Conservation (phyloP, 2,113 vertebrate species). For the Origma solitaria region DNA sequence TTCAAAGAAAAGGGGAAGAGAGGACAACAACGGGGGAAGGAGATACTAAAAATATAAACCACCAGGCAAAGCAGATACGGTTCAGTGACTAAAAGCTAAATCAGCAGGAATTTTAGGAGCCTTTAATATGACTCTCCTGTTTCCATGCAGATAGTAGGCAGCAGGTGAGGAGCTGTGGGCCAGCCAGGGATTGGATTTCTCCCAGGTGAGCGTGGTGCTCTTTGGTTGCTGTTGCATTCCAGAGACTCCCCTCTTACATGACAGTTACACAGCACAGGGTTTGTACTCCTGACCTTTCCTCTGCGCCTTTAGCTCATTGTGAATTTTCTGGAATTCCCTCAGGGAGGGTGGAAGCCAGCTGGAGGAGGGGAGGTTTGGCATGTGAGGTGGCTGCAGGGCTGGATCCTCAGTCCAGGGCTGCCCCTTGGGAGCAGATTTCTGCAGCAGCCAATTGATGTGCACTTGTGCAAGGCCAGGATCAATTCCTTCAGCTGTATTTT, state of each 20-base stretch:
- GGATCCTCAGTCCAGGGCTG: background rate
- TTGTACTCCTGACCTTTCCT: background rate
- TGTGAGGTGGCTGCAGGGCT: background rate
- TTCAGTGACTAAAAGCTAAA: background rate
- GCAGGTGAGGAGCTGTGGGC: background rate
- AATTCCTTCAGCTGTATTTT: background rate
- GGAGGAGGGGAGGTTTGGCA: background rate
- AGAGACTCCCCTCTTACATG: rapidly evolving
- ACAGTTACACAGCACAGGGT: background rate
- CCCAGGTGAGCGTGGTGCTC: background rate
- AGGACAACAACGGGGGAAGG: background rate
- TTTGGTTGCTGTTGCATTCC: background rate
- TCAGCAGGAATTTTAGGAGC: background rate
- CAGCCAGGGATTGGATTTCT: background rate
- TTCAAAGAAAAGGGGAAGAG: background rate
- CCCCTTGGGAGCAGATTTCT: background rate
- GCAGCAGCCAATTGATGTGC: background rate
- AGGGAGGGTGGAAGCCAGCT: background rate
- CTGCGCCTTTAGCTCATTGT: background rate
- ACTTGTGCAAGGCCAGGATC: background rate
- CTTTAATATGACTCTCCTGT: background rate
- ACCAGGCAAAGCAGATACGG: background rate
- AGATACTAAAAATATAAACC: background rate
- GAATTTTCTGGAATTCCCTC: background rate
- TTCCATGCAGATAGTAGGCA: background rate